Base-by-base conservation (phyloP, 2,888 invertebrate species). In the Cepaea hortensis region DNA sequence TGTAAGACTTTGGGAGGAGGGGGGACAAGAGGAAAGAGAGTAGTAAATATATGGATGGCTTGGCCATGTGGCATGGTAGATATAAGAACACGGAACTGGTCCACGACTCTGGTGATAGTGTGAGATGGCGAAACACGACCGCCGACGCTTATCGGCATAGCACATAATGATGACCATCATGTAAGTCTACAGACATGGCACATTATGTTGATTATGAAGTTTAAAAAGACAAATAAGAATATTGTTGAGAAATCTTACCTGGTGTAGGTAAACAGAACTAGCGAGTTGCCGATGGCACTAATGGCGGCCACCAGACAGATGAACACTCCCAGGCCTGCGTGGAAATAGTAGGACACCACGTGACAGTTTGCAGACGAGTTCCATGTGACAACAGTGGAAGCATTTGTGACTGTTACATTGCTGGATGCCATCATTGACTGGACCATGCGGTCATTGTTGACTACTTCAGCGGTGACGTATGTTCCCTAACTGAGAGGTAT, bases 291-390 rank as follows among this genome's bases (percentile, higher is more conserved):
- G 11, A 50, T n/a, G 6, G 35, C 35, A 11, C 75, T 61, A 20
- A 84, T 6, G 48, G 73, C 23, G 75, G 84, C 84, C 3, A 84
- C 35, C 15, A 76, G 23, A 23, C 62, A 23, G 75, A 84, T 46
- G 20, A 84, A 35, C 62, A 84, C 55, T 62, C 84, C 84, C 75
- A 84, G 35, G 23, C 70, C 20, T 1, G 75, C 61, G 48, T 84
- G 84, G 61, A 61, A 55, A 55, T 50, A 61, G 48, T 84, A 84
- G 3, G 84, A 75, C 20, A 84, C 61, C 76, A 75, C 76, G 15
- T 84, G 75, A 84, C 84, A 84, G 23, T 75, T 61, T 50, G 84
- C 84, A 20, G 84, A 75, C n/a, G 84, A 84, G 50, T 84, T 62
- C 84, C 84, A 84, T 35, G 84, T 84, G 62, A 84, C 61, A 79